A percentile compares a stretch with the other conserved stretches of the same genome.
phyloP scores from a whole-genome alignment of 1,140 invertebrate species.

The Pararge aegeria region DNA sequence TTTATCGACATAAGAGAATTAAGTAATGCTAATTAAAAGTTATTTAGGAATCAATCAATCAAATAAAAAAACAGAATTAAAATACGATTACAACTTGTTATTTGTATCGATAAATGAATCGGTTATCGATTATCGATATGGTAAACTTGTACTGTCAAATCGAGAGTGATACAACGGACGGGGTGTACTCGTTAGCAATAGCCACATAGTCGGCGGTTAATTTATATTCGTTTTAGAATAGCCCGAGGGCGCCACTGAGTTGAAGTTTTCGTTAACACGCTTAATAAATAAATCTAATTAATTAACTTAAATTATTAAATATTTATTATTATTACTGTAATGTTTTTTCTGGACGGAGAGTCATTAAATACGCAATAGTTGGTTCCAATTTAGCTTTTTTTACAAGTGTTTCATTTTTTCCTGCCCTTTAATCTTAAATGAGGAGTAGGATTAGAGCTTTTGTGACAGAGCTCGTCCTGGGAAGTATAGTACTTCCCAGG shows the following conservation, averaged over 20 bases:
- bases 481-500: too few relatives aligned
- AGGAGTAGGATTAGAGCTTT: too few relatives aligned
- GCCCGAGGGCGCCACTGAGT: constrained; percentile 64
- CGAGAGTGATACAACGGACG: background rate
- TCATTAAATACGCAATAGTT: constrained; percentile 80
- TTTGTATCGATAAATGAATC: too few relatives aligned
- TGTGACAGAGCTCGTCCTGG: too few relatives aligned
- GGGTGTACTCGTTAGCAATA: constrained; percentile 50
- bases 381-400: constrained; percentile 66
- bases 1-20: too few relatives aligned
- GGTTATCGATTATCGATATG: too few relatives aligned
- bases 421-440: background rate
- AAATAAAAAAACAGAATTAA: too few relatives aligned
- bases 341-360: constrained; percentile 73
- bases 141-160: too few relatives aligned
- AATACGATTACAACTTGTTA: too few relatives aligned
- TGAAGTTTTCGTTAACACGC: constrained; percentile 68
- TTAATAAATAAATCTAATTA: constrained; percentile 45
- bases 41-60: too few relatives aligned
- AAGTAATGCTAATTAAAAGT: too few relatives aligned
- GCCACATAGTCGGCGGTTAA: constrained; percentile 72
- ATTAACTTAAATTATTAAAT: constrained; percentile 61
- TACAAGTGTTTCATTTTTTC: constrained; percentile 49
- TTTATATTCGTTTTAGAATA: constrained; percentile 80
- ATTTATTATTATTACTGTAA: constrained; percentile 67